These are phyloP conservation scores for Formica selysi DNA, from an alignment of 1,140 invertebrate species.

Conservation along the genomic window DNA sequence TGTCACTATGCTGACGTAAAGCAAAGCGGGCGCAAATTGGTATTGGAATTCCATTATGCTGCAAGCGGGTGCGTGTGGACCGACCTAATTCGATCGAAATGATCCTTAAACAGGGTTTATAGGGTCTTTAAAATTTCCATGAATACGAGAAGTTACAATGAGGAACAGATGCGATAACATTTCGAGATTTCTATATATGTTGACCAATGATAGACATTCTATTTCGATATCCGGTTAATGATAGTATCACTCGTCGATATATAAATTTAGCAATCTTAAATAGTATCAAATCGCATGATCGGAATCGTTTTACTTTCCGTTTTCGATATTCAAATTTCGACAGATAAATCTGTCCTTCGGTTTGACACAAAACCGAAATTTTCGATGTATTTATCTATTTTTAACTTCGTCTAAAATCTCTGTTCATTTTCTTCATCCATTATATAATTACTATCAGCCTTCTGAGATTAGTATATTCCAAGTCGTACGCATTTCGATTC, in stretches of 20 bases:
- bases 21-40: constrained; percentile 70
- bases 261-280: constrained; percentile 5
- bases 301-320: background rate
- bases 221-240: constrained; percentile 24
- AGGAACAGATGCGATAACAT: background rate
- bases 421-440: constrained; percentile 1
- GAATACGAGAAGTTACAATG: constrained; percentile 58
- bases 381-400: background rate
- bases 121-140: constrained; percentile 70
- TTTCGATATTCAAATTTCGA: background rate
- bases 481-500: background rate
- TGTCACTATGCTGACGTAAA: constrained; percentile 56
- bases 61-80: background rate
- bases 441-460: background rate
- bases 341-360: background rate
- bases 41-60: constrained; percentile 73
- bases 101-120: constrained; percentile 74
- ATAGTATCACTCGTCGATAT: background rate
- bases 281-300: background rate
- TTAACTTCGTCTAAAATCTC: constrained; percentile 18
- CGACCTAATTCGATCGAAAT: constrained; percentile 73
- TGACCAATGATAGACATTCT: constrained; percentile 1
- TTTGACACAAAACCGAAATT: constrained; percentile 37
- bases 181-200: background rate
- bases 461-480: background rate